Conservation (phyloP, 2,113 vertebrate species). For the Malurus alboscapulatus region DNA sequence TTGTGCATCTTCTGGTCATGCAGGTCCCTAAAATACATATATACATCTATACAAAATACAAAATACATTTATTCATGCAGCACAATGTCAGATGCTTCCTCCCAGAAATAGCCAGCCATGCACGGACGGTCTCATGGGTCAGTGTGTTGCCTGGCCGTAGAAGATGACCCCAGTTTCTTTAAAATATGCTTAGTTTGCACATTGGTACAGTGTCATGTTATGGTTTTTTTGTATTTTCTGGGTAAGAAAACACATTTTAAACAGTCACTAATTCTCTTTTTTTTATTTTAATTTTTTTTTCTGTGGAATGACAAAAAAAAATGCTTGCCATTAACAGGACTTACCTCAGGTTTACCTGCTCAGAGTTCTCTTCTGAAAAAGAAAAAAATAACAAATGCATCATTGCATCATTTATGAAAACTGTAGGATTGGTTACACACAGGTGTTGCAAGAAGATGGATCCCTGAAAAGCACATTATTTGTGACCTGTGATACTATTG, state of each 20-base stretch:
- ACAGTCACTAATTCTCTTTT: not conserved
- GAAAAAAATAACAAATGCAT: no score
- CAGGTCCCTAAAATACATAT: not conserved
- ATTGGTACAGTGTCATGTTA: not conserved
- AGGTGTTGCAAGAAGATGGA: not conserved
- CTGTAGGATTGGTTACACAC: not conserved
- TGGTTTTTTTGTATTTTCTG: not conserved
- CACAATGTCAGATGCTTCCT: accelerated
- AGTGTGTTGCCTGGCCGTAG: not conserved
- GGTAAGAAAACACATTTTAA: not conserved
- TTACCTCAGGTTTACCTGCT: not conserved
- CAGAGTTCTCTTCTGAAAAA: not conserved
- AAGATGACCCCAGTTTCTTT: not conserved
- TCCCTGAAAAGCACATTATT: not conserved
- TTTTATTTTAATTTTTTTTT: not conserved
- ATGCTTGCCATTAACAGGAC: not conserved
- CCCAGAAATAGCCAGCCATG: not conserved
- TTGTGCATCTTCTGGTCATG: not conserved
- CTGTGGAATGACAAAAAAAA: not conserved
- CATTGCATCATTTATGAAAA: not conserved
- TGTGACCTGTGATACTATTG: not conserved
- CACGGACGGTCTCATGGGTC: accelerated
- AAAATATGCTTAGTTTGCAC: not conserved
- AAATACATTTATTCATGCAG: not conserved
- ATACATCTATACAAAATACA: not conserved